Evolutionary conservation across 2,888 invertebrate genomes (phyloP).

Genomic region (Toxonevra muliebris): DNA sequence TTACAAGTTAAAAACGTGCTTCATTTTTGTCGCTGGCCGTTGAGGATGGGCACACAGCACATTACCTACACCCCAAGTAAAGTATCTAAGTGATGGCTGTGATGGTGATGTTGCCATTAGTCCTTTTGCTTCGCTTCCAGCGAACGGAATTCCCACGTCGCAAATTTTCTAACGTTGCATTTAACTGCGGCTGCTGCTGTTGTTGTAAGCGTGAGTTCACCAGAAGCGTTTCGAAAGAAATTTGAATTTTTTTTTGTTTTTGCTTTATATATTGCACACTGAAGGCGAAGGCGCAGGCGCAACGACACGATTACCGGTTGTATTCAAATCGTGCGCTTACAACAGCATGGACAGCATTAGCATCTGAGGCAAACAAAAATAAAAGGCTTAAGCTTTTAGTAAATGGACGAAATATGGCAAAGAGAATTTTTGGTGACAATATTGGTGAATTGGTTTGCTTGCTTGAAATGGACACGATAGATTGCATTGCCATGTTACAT

Average conservation of each 20-base stretch:
- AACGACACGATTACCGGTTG: neutral
- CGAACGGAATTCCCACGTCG: constrained; percentile 26
- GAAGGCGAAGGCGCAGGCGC: neutral
- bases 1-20: constrained; percentile 36
- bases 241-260: constrained; percentile 48
- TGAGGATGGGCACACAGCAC: constrained; percentile 31
- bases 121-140: neutral
- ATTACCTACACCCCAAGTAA: neutral
- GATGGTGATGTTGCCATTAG: constrained; percentile 4
- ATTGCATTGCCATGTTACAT: too few relatives aligned
- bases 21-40: constrained; percentile 22
- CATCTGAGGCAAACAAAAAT: too few relatives aligned
- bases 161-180: too few relatives aligned
- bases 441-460: too few relatives aligned
- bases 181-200: neutral
- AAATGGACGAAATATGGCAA: too few relatives aligned
- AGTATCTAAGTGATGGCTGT: constrained; percentile 21
- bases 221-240: constrained; percentile 57
- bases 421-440: too few relatives aligned
- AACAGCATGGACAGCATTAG: neutral
- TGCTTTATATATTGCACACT: constrained; percentile 2
- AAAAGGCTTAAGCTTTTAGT: too few relatives aligned
- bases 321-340: constrained; percentile 8
- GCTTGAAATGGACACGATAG: too few relatives aligned
- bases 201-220: constrained; percentile 43